These are phyloP conservation scores for Brachyrhaphis roseni DNA, from an alignment of 2,797 vertebrate genomes.

Conservation along the genomic window DNA sequence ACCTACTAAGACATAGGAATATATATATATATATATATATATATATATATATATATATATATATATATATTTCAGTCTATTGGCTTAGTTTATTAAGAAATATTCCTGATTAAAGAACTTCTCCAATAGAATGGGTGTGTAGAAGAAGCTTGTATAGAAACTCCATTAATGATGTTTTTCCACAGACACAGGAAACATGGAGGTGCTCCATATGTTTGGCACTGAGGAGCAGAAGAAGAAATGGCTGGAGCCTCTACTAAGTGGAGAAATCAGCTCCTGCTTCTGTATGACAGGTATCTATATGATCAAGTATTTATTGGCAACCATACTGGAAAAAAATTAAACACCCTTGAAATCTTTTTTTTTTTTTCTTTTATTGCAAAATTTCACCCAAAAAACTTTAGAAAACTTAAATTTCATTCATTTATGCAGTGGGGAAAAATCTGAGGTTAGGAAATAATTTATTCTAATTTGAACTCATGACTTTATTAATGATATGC, in stretches of 20 bases:
- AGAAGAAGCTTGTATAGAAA: background rate
- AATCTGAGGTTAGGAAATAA: background rate
- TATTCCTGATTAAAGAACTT: background rate
- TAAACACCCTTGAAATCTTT: background rate
- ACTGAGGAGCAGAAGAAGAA: slow-evolving; percentile 89
- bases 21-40: too few species aligned
- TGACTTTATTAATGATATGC: background rate
- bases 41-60: background rate
- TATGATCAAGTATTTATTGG: background rate
- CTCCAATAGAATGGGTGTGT: background rate
- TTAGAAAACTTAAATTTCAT: background rate
- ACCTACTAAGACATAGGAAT: too few species aligned
- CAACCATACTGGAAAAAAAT: background rate
- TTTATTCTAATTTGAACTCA: background rate
- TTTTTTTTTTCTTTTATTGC: background rate
- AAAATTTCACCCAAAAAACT: background rate
- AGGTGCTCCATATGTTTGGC: slow-evolving; percentile 92
- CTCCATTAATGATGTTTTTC: slow-evolving; percentile 13
- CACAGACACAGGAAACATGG: slow-evolving; percentile 95
- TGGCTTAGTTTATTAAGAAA: background rate
- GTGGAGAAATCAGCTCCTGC: slow-evolving; percentile 89
- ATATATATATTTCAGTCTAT: background rate
- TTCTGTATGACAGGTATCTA: slow-evolving; percentile 95
- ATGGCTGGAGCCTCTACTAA: slow-evolving; percentile 92
- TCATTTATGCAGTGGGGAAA: background rate